Base-by-base conservation (phyloP, 2,797 vertebrate genomes). In the Pempheris klunzingeri region DNA sequence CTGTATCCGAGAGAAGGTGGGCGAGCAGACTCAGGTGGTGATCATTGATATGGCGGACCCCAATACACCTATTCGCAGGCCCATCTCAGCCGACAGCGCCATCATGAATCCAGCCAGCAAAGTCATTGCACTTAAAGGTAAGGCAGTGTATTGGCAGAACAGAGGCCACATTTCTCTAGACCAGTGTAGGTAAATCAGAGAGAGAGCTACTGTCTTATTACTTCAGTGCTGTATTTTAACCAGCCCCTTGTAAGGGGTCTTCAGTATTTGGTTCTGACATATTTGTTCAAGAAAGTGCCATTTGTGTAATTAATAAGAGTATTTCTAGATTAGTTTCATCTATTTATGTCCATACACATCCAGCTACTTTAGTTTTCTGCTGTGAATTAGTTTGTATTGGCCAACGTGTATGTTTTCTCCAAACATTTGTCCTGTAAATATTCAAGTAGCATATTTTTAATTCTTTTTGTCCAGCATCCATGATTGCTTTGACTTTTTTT, bases 51-150 rank as follows among this genome's bases (percentile, higher is more conserved):
- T 99, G 97, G 98, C 97, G 3, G 98, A 99, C 85, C 96, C 98
- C 53, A 99, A 96, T 89, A 98, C 96, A 79, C 98, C 98, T 11
- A 99, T 99, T 89, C 97, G 98, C 81, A 94, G 98, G 87, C 98
- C 98, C 34, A 99, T 99, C 93, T 99, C 98, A 36, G 98, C 98
- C 8, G 98, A 99, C 93, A 99, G 98, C 68, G 98, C 98, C 85
- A 99, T 99, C 94, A 99, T 99, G 98, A 99, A 99, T 92, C 98
- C 98, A 65, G 98, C 98, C 88, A 99, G 98, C 95, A 99, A 99
- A 93, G 98, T 99, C 90, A 99, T 99, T 84, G 98, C 98, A 34
- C 93, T 99, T 46, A 99, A 99, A 99, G 98, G 98, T 99, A 98
- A 18, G 89, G 11, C 53, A 57, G 4, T 63, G 0, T 70, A 11